Base-by-base conservation (phyloP, 2,797 vertebrate species). In the Lemur catta region DNA sequence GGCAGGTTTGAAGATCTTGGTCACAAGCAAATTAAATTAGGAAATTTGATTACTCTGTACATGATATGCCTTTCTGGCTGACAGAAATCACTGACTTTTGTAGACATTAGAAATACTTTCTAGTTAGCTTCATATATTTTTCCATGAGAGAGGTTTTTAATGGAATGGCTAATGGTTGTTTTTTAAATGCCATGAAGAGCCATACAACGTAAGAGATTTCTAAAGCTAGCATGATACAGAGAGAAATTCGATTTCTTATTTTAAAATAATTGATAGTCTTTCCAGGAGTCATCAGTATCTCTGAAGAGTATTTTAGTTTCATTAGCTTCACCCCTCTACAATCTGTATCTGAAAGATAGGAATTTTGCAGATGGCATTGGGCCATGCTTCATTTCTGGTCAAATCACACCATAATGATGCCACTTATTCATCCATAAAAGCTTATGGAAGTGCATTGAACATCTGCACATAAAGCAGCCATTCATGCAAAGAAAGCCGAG, bases 401-500 rank as follows among this genome's bases (percentile, higher is more conserved):
- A 97, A 38, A 96, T 97, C 97, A 97, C 91, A 96, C 95, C 96
- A 97, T 97, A 97, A 98, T 97, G 95, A 97, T 97, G 89, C 95
- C 91, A 97, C 85, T 95, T 98, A 97, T 98, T 98, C 94, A 93
- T 97, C 96, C 48, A 33, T 97, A 97, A 98, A 98, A 98, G 97
- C 95, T 98, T 98, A 97, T 96, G 97, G 97, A 98, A 97, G 93
- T 97, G 93, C 94, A 90, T 57, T 2, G 95, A 98, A 98, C 98
- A 98, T 98, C 98, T 98, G 98, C 97, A 98, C 98, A 98, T 98
- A 98, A 98, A 98, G 96, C 97, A 97, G 91, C 97, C 97, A 98
- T 99, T 99, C 98, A 98, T 98, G 93, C 93, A 96, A 93, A 98
- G 95, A 97, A 97, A 95, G 82, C 50, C 4, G 46, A 96, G 78